Conservation (phyloP, 2,113 vertebrate genomes). For the Nannospalax galili region DNA sequence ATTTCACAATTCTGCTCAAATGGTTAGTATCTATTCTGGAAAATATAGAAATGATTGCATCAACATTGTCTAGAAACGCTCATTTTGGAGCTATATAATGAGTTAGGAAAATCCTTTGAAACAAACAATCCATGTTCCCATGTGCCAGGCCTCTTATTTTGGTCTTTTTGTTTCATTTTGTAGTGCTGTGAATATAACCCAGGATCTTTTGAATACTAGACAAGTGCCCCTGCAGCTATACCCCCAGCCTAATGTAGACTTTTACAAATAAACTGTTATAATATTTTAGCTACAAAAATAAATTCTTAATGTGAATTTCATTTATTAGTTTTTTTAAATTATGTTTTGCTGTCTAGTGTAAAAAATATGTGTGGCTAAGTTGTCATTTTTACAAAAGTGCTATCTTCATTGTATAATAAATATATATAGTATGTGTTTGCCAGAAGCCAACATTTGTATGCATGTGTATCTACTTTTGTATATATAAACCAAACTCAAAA, state of each 20-base stretch:
- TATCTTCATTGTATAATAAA: background rate
- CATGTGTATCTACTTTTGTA: background rate
- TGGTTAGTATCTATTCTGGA: background rate
- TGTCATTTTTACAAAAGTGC: background rate
- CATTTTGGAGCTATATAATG: background rate
- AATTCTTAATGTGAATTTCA: background rate
- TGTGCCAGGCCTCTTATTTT: background rate
- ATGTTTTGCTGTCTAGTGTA: background rate
- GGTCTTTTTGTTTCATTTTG: background rate
- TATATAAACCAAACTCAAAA: background rate
- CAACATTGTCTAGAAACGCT: background rate
- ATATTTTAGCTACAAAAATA: background rate
- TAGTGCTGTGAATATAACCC: background rate
- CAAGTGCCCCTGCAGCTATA: background rate
- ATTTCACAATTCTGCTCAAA: background rate
- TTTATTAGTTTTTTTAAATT: constrained; percentile 41
- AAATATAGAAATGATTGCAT: background rate
- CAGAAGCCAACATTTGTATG: background rate
- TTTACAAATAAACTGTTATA: background rate
- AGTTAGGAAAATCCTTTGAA: constrained; percentile 32
- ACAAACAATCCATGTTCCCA: background rate
- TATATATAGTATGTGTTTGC: background rate
- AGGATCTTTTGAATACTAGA: background rate
- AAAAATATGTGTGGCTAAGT: background rate
- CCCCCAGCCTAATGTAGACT: background rate